Evolutionary conservation across 1,140 invertebrate species (phyloP), one percentile per base, ranked within the genome.

Genomic region (Odontomachus brunneus): DNA sequence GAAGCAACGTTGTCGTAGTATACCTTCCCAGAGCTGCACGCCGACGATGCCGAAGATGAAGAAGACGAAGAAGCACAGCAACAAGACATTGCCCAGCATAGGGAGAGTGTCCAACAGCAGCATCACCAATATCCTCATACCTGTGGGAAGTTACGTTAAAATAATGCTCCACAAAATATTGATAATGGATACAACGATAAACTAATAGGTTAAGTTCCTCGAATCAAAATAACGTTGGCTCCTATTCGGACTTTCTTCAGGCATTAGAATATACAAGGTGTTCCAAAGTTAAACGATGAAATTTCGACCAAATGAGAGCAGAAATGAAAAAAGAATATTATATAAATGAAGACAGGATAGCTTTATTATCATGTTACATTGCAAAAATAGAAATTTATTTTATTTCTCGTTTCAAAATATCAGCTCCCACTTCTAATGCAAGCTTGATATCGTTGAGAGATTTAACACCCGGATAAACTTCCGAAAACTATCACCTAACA

Each of bases 41-140:
- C 99, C 99, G 83, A 99, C 98, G 91, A 99, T 99, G 62, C 99
- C 99, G 93, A 99, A 99, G 92, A 99, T 99, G 96, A 99, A 99
- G 96, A 99, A 99, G 53, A 99, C 99, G 95, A 99, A 99, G 95
- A 99, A 99, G 95, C 99, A 99, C 55, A 99, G 95, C 55, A 99
- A 95, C 72, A 99, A 95, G 38, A 99, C 99, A 94, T 99, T 99
- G 66, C 99, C 99, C 89, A 99, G 94, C 99, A 99, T 99, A 1
- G 99, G 99, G 78, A 99, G 95, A 2, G 99, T 99, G 94, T 99
- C 99, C 89, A 99, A 95, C n/a, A 99, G 96, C 48, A 99, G 94
- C 98, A 99, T 99, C 85, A 99, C 99, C 90, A 99, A 95, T 89
- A 99, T 99, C 83, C 99, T 96, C 98, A 99, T 99, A 96, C 98